These are phyloP conservation scores for Ochotona curzoniae DNA, from an alignment of 2,113 vertebrate species.

Conservation along the genomic window DNA sequence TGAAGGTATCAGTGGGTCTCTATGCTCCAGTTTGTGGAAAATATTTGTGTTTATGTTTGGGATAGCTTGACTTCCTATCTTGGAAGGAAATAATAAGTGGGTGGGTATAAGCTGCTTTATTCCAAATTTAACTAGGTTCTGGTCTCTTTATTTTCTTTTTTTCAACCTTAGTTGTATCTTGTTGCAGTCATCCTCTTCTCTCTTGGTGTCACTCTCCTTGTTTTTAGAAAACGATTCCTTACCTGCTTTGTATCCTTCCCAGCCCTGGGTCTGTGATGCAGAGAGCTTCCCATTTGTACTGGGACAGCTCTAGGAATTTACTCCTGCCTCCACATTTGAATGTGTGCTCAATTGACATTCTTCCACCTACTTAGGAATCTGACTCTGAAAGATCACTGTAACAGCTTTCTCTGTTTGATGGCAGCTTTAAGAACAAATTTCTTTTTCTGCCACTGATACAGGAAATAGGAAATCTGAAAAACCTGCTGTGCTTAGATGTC, in stretches of 20 bases:
- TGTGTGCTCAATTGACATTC: neutral
- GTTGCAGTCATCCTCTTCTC: neutral
- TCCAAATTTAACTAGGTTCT: neutral
- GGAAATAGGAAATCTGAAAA: constrained; percentile 97
- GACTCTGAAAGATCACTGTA: constrained; percentile 26
- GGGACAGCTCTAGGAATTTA: constrained; percentile 34
- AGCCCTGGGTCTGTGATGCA: neutral
- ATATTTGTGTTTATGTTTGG: neutral
- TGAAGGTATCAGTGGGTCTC: neutral
- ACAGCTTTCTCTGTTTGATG: constrained; percentile 54
- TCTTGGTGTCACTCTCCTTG: neutral
- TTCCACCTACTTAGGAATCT: constrained; percentile 45
- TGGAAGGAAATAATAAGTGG: neutral
- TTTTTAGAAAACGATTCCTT: neutral
- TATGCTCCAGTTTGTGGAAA: neutral
- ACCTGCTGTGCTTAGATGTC: constrained; percentile 96
- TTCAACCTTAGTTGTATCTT: neutral
- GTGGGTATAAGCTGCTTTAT: neutral
- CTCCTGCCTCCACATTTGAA: neutral
- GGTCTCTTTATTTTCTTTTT: neutral
- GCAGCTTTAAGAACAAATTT: constrained; percentile 67
- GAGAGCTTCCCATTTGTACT: neutral
- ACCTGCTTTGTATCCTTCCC: neutral
- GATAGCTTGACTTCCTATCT: neutral
- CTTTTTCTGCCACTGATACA: constrained; percentile 75